A percentile compares a stretch with the other conserved stretches of the same genome.
phyloP scores from a whole-genome alignment of 35 echinoderm and acorn worm genomes.

The Eucidaris tribuloides region DNA sequence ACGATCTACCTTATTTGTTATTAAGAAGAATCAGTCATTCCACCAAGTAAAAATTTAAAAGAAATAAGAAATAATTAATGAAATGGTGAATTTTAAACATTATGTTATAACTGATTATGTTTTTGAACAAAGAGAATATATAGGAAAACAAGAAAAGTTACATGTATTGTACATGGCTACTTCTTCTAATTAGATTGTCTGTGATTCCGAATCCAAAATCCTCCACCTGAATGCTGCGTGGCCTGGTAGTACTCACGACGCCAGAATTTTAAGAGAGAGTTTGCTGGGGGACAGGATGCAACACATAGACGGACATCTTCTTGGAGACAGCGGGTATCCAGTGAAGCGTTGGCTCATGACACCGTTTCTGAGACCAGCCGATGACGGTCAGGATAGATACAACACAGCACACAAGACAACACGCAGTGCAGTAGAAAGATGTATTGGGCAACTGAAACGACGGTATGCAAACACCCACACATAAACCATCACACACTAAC shows the following conservation, averaged over 20 bases:
- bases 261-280: not conserved
- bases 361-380: not conserved
- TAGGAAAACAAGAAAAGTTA: not conserved
- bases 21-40: not conserved
- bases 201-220: conserved; percentile 6
- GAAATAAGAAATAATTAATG: not conserved
- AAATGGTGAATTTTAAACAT: not conserved
- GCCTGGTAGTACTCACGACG: not conserved
- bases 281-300: not conserved
- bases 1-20: not conserved
- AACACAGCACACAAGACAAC: too few species aligned
- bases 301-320: not conserved
- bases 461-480: not conserved
- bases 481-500: not conserved
- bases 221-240: not conserved
- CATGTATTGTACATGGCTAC: not conserved
- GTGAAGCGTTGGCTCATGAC: not conserved
- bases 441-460: too few species aligned
- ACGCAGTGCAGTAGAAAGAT: too few species aligned
- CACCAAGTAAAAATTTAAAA: not conserved
- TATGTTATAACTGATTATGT: not conserved
- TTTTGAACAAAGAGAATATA: not conserved
- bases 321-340: not conserved
- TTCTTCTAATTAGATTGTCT: not conserved
- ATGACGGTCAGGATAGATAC: not conserved